A percentile compares a stretch with the other conserved stretches of the same genome.
Conservation (phyloP, 92 coral and sea anemone species). For the Micromussa lordhowensis region DNA sequence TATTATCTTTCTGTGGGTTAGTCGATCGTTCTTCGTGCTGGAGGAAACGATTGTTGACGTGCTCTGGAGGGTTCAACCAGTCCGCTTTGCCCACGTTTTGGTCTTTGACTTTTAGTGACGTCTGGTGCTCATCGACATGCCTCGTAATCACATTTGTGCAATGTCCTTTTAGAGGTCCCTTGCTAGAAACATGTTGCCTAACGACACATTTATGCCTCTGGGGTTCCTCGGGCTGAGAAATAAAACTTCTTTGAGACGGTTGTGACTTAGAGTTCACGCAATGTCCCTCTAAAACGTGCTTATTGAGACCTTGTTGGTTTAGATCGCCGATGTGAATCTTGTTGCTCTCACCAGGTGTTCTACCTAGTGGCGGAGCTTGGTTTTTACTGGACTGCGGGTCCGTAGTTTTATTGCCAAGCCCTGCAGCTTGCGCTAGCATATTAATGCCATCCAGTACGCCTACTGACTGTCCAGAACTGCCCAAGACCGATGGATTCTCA, state of each 20-base stretch:
- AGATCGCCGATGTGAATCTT: neutral
- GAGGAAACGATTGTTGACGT: neutral
- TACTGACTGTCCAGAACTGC: neutral
- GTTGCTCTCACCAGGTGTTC: neutral
- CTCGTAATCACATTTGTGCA: neutral
- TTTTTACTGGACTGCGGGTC: neutral
- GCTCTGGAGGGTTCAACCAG: neutral
- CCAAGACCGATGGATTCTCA: neutral
- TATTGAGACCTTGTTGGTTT: neutral
- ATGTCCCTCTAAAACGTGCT: neutral
- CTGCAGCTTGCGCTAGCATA: constrained; percentile 3
- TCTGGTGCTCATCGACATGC: neutral
- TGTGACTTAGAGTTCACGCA: neutral
- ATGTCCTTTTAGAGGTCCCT: neutral
- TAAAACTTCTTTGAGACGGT: neutral
- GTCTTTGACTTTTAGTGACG: neutral
- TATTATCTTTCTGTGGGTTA: neutral
- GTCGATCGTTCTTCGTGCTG: neutral
- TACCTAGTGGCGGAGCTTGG: neutral
- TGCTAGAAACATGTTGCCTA: neutral
- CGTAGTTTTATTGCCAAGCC: neutral
- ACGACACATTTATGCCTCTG: neutral
- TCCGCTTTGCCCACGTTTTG: neutral
- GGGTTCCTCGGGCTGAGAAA: constrained; percentile 8
- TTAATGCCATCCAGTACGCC: neutral